Base-by-base conservation (phyloP, 1,140 invertebrate species). In the Diabrotica virgifera region DNA sequence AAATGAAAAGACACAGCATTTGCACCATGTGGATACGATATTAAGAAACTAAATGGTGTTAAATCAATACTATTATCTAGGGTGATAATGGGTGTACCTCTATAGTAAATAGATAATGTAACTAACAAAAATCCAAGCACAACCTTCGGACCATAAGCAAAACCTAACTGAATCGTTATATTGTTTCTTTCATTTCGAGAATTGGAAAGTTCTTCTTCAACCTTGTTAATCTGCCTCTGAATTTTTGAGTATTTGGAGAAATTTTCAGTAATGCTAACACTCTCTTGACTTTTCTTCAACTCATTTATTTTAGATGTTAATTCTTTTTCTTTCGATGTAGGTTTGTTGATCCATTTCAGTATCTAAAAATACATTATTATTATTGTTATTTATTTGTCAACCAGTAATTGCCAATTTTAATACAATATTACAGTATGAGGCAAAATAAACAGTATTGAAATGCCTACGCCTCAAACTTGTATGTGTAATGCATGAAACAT, bases 1-100 rank as follows among this genome's bases (percentile, higher is more conserved):
- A 77, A 73, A 71, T 77, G 75, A 53, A 78, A 74, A 35, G 76
- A 78, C n/a, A 78, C 72, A 59, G 61, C 54, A 70, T 78, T 78
- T 12, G 36, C 52, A 12, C 70, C 72, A 67, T 74, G 74, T 53
- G 76, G 75, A 70, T 72, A 78, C 8, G 74, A 72, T 65, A 78
- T 78, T n/a, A 78, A 35, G 36, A 62, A 66, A 36, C 64, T 69
- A 69, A 78, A 77, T 52, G 76, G 76, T 11, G 53, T 69, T 51
- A 78, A 65, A 70, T 77, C 69, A 40, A 74, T 65, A 8, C 66
- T 68, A 52, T 70, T 63, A 35, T 72, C 68, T 8, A 78, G 64
- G 64, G 69, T 64, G 24, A 78, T 70, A 50, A 77, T 67, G 6
- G 74, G 71, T 37, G 64, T 72, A 35, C 65, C 12, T 62, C 74